A percentile compares a stretch with the other conserved stretches of the same genome.
Conservation (phyloP, 2,113 vertebrate species). For the Maccullochella peelii region DNA sequence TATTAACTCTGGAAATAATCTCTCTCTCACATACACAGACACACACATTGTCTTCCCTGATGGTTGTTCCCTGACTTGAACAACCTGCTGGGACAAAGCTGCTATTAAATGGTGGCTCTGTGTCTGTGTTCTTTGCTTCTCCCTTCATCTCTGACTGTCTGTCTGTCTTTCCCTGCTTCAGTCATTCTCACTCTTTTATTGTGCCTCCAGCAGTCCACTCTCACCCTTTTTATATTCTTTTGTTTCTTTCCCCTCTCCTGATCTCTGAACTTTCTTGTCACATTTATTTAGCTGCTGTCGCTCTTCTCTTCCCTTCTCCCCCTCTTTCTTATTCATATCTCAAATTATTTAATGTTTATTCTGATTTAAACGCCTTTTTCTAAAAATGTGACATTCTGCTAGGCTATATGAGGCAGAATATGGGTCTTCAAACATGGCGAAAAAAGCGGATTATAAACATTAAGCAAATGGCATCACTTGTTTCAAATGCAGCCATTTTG, state of each 20-base stretch:
- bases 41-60: neutral
- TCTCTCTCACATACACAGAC: neutral
- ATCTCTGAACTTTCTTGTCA: too few relatives aligned
- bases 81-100: conserved; percentile 50
- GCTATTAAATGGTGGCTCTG: conserved; percentile 39
- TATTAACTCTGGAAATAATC: conserved; percentile 38
- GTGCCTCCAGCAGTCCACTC: neutral
- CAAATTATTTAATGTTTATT: neutral
- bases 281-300: neutral
- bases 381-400: neutral
- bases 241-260: neutral
- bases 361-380: neutral
- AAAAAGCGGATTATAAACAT: neutral
- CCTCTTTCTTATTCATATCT: neutral
- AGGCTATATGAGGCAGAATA: too few relatives aligned
- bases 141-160: conserved; percentile 22
- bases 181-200: conserved; percentile 1
- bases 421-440: neutral
- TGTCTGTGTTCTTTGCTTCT: conserved; percentile 20
- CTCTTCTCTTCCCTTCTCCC: neutral
- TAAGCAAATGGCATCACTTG: neutral
- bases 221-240: neutral
- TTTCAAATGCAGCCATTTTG: neutral
- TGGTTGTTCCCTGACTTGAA: conserved; percentile 38
- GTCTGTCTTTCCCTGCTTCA: conserved; percentile 27